A percentile compares a stretch with the other conserved stretches of the same genome.
Evolutionary conservation across 2,797 vertebrate genomes (phyloP).

Genomic region (Taeniopygia guttata): DNA sequence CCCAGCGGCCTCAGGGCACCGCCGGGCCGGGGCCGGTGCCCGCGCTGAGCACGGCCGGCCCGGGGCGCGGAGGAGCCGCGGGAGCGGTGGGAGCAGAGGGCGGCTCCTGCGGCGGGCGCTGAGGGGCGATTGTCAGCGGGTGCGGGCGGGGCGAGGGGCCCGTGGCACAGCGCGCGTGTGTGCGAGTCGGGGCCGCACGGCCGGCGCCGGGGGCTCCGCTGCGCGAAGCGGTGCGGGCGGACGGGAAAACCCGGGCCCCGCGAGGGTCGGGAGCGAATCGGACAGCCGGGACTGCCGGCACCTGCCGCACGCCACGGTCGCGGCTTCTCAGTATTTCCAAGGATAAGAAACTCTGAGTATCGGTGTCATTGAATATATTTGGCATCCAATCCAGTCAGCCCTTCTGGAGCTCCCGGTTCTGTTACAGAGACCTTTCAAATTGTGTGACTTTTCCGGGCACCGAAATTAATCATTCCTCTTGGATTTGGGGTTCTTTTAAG

Average conservation of each 20-base stretch:
- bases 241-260: too few species aligned
- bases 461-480: rapidly evolving
- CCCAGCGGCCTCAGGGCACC: neutral
- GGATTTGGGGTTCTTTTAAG: neutral
- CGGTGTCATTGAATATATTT: rapidly evolving
- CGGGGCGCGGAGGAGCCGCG: too few species aligned
- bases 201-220: rapidly evolving
- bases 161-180: neutral
- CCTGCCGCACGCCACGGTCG: neutral
- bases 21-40: neutral
- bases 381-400: neutral
- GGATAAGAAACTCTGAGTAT: neutral
- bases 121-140: neutral
- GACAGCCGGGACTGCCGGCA: neutral
- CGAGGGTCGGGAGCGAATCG: neutral
- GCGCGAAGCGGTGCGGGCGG: rapidly evolving
- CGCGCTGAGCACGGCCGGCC: neutral
- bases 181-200: neutral
- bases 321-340: neutral
- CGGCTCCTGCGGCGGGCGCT: too few species aligned
- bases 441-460: neutral
- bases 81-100: neutral
- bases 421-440: neutral
- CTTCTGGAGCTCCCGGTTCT: neutral
- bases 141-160: neutral